Evolutionary conservation across 1,140 invertebrate genomes (phyloP).

Genomic region (Sinella curviseta): DNA sequence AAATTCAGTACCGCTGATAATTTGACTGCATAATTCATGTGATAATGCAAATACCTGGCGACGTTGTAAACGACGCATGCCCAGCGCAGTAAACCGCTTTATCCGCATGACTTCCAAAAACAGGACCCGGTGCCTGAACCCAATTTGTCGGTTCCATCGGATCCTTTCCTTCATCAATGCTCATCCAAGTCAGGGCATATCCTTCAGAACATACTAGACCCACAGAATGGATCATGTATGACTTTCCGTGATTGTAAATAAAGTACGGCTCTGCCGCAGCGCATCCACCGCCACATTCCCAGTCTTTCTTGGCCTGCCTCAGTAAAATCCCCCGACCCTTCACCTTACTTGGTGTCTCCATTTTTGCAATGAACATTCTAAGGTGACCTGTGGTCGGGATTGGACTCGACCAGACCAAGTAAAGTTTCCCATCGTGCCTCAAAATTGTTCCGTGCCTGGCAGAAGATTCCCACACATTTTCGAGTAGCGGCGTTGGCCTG

Average conservation of each 20-base stretch:
- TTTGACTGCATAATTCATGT: no score
- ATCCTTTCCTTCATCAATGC: constrained; percentile 37
- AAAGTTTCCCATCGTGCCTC: neutral
- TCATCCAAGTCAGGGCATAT: constrained; percentile 37
- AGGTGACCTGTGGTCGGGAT: neutral
- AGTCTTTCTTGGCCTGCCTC: neutral
- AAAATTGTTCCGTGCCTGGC: constrained; percentile 9
- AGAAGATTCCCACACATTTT: neutral
- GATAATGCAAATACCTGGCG: no score
- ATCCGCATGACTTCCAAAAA: neutral
- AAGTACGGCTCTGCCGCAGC: constrained; percentile 40
- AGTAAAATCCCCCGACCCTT: neutral
- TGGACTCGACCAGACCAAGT: constrained; percentile 1
- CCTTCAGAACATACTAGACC: constrained; percentile 29
- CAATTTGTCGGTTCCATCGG: constrained; percentile 31
- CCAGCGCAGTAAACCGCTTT: neutral
- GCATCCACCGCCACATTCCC: neutral
- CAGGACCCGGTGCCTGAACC: constrained; percentile 5
- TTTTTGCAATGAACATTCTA: neutral
- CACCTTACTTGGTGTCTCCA: neutral
- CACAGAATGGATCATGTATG: constrained; percentile 35
- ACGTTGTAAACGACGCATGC: neutral
- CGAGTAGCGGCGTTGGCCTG: constrained; percentile 1
- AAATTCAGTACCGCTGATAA: no score
- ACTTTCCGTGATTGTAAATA: constrained; percentile 26